phyloP scores from a whole-genome alignment of 2,888 invertebrate species.

The Cremastinae sp. region DNA sequence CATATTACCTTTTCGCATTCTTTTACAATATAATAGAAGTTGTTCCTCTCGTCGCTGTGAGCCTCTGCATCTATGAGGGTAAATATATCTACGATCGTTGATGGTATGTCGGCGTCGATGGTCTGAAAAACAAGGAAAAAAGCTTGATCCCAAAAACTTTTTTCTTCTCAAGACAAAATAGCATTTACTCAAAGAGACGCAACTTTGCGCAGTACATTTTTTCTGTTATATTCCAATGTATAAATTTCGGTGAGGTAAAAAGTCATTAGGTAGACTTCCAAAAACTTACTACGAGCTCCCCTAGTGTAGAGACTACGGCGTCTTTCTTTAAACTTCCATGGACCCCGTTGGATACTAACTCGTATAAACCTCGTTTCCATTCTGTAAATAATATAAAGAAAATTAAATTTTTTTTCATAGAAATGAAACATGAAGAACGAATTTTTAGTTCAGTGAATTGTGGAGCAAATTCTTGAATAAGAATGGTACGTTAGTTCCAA shows the following conservation, averaged over 20 bases:
- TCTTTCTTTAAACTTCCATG: slow-evolving; percentile 90
- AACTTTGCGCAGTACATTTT: too few species aligned
- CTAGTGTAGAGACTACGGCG: slow-evolving; percentile 86
- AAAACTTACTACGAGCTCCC: slow-evolving; percentile 87
- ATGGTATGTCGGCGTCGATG: slow-evolving; percentile 89
- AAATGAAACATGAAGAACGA: too few species aligned
- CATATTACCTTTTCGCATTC: slow-evolving; percentile 87
- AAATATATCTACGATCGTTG: slow-evolving; percentile 91
- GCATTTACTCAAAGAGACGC: too few species aligned
- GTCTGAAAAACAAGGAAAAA: slow-evolving; percentile 80
- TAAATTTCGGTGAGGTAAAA: too few species aligned
- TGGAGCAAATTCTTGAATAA: too few species aligned
- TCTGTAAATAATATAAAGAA: slow-evolving; percentile 81
- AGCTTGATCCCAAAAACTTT: neutral
- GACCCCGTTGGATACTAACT: slow-evolving; percentile 89
- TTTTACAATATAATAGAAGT: slow-evolving; percentile 89
- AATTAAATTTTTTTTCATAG: neutral
- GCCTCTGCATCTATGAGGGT: slow-evolving; percentile 93
- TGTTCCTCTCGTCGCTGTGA: slow-evolving; percentile 87
- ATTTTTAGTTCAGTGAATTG: neutral
- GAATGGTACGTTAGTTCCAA: neutral
- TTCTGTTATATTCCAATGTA: too few species aligned
- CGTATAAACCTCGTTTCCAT: slow-evolving; percentile 88
- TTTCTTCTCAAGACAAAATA: too few species aligned
- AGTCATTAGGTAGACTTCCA: slow-evolving; percentile 72